A percentile compares a stretch with the other conserved stretches of the same genome.
phyloP scores from a whole-genome alignment of 2,888 invertebrate genomes.

The Physocephala rufipes region DNA sequence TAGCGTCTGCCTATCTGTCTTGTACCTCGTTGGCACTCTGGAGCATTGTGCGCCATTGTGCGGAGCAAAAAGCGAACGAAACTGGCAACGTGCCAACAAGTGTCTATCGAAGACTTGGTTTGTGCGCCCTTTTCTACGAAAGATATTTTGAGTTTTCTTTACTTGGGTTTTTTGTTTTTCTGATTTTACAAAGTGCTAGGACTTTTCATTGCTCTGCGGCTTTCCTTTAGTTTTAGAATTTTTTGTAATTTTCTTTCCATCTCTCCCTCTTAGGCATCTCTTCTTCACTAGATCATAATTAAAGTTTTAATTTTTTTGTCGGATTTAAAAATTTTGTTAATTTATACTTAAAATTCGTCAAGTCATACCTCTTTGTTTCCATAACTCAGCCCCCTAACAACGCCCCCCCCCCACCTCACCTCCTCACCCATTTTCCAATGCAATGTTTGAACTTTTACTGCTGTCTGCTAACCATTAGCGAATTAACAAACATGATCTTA shows the following conservation, averaged over 20 bases:
- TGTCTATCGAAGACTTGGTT: constrained; percentile 21
- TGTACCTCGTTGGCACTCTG: not conserved
- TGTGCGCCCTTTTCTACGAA: constrained; percentile 33
- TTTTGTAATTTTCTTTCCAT: not conserved
- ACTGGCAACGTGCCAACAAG: constrained; percentile 33
- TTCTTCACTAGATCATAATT: too few species aligned
- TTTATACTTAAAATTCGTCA: not conserved
- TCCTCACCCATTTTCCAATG: too few species aligned
- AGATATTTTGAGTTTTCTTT: not conserved
- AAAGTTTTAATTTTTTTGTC: not conserved
- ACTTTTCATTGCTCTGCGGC: not conserved
- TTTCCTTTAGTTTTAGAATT: not conserved
- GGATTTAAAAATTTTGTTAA: not conserved
- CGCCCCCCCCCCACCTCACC: too few species aligned
- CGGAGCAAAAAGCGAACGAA: constrained; percentile 2
- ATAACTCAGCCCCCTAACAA: too few species aligned
- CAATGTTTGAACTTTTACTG: too few species aligned
- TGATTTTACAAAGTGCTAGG: not conserved
- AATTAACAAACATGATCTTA: too few species aligned
- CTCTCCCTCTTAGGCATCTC: not conserved
- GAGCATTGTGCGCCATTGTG: constrained; percentile 8
- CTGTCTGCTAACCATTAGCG: too few species aligned
- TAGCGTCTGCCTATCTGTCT: not conserved
- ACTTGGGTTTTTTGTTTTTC: not conserved
- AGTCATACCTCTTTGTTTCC: too few species aligned